phyloP scores from a whole-genome alignment of 2,888 invertebrate species.

The Boloria selene region DNA sequence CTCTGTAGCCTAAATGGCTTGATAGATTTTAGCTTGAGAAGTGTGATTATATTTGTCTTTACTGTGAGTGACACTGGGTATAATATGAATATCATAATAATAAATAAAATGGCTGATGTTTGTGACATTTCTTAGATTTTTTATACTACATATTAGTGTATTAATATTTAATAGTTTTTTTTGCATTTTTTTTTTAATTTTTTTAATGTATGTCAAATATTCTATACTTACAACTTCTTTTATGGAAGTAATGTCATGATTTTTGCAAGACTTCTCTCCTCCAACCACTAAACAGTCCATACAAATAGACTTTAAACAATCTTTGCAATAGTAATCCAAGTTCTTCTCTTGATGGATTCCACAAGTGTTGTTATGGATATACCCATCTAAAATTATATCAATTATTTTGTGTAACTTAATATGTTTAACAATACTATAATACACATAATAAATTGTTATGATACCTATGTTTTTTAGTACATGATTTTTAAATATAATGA shows the following conservation, averaged over 20 bases:
- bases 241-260: conserved; percentile 65
- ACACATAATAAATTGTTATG: background rate
- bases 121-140: too few species aligned
- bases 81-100: too few species aligned
- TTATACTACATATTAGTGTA: too few species aligned
- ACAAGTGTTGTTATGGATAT: conserved; percentile 51
- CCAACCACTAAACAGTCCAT: conserved; percentile 74
- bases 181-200: too few species aligned
- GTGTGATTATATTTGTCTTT: too few species aligned
- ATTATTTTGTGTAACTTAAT: background rate
- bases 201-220: too few species aligned
- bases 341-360: conserved; percentile 60
- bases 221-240: conserved; percentile 63
- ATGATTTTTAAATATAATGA: conserved; percentile 72
- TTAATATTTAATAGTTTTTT: too few species aligned
- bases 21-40: too few species aligned
- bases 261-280: conserved; percentile 70
- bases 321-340: conserved; percentile 70
- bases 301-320: conserved; percentile 66
- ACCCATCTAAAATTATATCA: conserved; percentile 46
- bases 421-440: background rate
- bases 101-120: too few species aligned
- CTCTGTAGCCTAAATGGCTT: too few species aligned
- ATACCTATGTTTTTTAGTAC: conserved; percentile 55
- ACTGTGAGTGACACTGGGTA: too few species aligned